These are phyloP conservation scores for Phocoena sinus DNA, from an alignment of 2,113 vertebrate species.

Conservation along the genomic window DNA sequence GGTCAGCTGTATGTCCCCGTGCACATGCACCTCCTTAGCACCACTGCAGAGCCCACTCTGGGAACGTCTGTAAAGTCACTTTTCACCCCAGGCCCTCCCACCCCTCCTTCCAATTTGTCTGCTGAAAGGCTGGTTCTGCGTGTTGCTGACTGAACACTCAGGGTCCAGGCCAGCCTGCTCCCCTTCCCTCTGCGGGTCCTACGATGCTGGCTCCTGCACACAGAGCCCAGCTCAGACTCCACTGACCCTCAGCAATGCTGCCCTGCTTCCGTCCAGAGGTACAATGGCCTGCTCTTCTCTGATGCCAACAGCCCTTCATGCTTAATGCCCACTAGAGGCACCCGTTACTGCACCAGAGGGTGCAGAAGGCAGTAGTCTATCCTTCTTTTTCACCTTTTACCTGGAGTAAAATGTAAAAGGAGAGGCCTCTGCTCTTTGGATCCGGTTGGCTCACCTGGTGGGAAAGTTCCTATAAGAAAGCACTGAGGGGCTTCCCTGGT, in stretches of 20 bases:
- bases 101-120: neutral
- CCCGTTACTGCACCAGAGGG: fast-evolving
- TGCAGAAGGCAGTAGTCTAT: too few species aligned
- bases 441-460: neutral
- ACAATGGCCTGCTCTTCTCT: neutral
- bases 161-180: neutral
- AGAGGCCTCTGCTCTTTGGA: neutral
- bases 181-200: neutral
- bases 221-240: neutral
- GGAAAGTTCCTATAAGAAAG: neutral
- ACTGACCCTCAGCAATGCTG: too few species aligned
- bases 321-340: neutral
- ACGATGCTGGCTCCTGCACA: neutral
- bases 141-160: neutral
- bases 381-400: neutral
- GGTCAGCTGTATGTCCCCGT: fast-evolving
- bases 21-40: neutral
- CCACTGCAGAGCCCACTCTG: too few species aligned
- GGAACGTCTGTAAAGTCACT: too few species aligned
- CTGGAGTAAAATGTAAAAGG: neutral
- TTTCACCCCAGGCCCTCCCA: neutral
- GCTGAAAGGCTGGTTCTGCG: neutral
- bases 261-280: neutral
- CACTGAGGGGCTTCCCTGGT: too few species aligned
- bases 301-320: too few species aligned